Conservation (phyloP, 2,888 invertebrate genomes). For the Mythimna pallens region DNA sequence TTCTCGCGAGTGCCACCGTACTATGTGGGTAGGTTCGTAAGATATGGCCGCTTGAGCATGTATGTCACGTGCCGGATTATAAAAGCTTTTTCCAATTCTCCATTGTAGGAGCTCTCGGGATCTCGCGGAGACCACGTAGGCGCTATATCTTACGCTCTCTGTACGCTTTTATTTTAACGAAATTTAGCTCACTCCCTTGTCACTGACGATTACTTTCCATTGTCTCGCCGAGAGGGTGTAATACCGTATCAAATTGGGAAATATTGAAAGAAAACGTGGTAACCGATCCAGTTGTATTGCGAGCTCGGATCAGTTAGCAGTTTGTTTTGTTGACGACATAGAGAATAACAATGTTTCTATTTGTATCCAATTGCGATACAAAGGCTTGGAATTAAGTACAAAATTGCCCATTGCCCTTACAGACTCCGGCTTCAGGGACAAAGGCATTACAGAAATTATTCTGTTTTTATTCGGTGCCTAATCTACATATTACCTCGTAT, state of each 20-base stretch:
- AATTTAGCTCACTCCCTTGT: constrained; percentile 88
- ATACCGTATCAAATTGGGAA: constrained; percentile 88
- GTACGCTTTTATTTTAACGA: constrained; percentile 90
- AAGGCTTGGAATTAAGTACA: constrained; percentile 36
- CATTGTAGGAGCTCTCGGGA: constrained; percentile 86
- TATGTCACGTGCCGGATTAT: constrained; percentile 90
- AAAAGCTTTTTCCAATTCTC: constrained; percentile 91
- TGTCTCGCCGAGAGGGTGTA: constrained; percentile 82
- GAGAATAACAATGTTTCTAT: constrained; percentile 43
- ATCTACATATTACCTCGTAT: constrained; percentile 67
- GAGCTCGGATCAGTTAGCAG: constrained; percentile 69
- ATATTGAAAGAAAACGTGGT: constrained; percentile 89
- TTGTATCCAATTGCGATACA: constrained; percentile 28
- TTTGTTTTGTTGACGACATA: constrained; percentile 53
- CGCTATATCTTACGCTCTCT: constrained; percentile 89
- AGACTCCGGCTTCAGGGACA: constrained; percentile 43
- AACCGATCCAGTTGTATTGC: constrained; percentile 80
- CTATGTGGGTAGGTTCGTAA: constrained; percentile 72
- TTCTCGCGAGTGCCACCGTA: constrained; percentile 59
- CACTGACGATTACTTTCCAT: constrained; percentile 89
- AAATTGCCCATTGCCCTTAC: constrained; percentile 45
- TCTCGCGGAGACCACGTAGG: constrained; percentile 89
- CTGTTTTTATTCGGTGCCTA: constrained; percentile 54
- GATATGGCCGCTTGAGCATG: constrained; percentile 84
- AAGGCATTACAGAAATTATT: constrained; percentile 54